phyloP scores from a whole-genome alignment of 2,888 invertebrate genomes.

The Steinernema carpocapsae region DNA sequence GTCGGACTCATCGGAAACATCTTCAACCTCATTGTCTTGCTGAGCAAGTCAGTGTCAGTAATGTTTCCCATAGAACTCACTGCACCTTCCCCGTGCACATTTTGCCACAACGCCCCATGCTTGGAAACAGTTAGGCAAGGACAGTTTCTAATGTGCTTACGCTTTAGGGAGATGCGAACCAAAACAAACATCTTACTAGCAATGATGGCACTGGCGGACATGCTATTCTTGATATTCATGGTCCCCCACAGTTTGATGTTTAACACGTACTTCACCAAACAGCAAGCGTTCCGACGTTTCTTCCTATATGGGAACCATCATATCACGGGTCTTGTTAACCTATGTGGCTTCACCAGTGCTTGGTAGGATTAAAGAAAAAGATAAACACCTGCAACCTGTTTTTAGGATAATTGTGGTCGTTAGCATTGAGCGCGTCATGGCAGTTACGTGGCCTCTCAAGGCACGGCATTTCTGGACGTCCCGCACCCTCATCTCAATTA shows the following conservation, averaged over 20 bases:
- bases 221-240: slow-evolving; percentile 49
- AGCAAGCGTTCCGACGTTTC: slow-evolving; percentile 37
- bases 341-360: slow-evolving; percentile 50
- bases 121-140: not conserved
- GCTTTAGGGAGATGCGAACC: slow-evolving; percentile 48
- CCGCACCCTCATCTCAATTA: slow-evolving; percentile 39
- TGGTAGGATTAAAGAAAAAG: slow-evolving; percentile 41
- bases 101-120: not conserved
- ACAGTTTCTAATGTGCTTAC: slow-evolving; percentile 3
- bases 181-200: slow-evolving; percentile 50
- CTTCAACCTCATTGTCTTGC: slow-evolving; percentile 46
- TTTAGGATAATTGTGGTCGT: slow-evolving; percentile 51
- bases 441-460: slow-evolving; percentile 45
- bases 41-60: slow-evolving; percentile 47
- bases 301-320: slow-evolving; percentile 42
- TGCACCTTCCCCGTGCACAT: slow-evolving; percentile 18
- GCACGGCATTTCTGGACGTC: slow-evolving; percentile 47
- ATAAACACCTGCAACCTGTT: not conserved
- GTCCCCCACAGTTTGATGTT: slow-evolving; percentile 47
- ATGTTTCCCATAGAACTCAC: too few species aligned
- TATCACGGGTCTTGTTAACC: slow-evolving; percentile 48
- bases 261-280: slow-evolving; percentile 37
- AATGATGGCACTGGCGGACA: slow-evolving; percentile 50
- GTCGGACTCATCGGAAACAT: slow-evolving; percentile 47
- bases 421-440: slow-evolving; percentile 47